Conservation (phyloP, 2,113 vertebrate genomes). For the Aspidoscelis tigris region DNA sequence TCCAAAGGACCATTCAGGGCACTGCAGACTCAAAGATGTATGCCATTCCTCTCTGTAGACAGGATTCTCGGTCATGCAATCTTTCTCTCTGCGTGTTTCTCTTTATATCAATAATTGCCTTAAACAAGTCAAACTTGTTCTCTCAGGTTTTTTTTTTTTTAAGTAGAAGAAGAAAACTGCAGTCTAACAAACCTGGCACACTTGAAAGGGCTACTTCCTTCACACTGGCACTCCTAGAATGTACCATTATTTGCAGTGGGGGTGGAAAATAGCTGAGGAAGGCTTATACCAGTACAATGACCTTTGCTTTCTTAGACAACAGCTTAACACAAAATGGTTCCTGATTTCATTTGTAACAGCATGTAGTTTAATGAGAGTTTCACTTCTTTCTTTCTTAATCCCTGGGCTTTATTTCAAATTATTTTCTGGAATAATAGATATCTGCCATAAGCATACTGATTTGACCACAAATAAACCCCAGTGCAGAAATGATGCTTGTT, state of each 20-base stretch:
- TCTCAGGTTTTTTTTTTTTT: background rate
- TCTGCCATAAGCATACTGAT: too few relatives aligned
- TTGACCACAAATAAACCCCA: too few relatives aligned
- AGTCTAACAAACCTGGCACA: constrained; percentile 27
- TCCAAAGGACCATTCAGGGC: background rate
- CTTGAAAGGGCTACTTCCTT: constrained; percentile 39
- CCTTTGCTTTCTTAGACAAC: background rate
- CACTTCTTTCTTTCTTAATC: too few relatives aligned
- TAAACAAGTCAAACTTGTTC: background rate
- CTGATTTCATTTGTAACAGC: background rate
- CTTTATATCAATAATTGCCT: background rate
- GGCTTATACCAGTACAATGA: background rate
- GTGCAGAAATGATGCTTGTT: too few relatives aligned
- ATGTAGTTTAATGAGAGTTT: too few relatives aligned
- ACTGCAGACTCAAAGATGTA: background rate
- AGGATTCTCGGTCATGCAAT: accelerated
- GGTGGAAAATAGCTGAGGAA: background rate
- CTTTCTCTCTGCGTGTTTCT: background rate
- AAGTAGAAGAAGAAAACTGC: constrained; percentile 5
- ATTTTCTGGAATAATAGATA: too few relatives aligned
- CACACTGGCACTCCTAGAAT: constrained; percentile 23
- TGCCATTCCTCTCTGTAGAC: background rate
- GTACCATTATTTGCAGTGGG: constrained; percentile 21
- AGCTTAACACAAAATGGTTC: background rate
- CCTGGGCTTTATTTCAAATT: too few relatives aligned